Evolutionary conservation across 2,888 invertebrate genomes (phyloP).

Genomic region (Orchesellides sinensis): DNA sequence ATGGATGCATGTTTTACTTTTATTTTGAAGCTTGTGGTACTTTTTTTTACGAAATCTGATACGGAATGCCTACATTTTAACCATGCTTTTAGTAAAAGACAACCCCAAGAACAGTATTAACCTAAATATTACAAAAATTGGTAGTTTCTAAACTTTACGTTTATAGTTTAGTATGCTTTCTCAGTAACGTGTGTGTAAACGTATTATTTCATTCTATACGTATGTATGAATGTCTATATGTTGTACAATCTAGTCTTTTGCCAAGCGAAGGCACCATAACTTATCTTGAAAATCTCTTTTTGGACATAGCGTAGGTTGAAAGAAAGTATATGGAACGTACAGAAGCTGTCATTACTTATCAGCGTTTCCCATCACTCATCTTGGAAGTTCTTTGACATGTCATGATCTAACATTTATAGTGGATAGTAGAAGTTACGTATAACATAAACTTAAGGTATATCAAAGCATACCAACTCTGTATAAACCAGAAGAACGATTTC

Average conservation of each 20-base stretch:
- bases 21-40: background rate
- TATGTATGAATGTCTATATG: too few species aligned
- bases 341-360: slow-evolving; percentile 20
- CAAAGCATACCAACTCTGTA: background rate
- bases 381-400: slow-evolving; percentile 27
- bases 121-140: slow-evolving; percentile 21
- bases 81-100: too few species aligned
- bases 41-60: background rate
- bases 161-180: background rate
- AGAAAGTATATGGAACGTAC: background rate
- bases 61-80: background rate
- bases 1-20: slow-evolving; percentile 10
- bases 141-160: background rate
- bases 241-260: background rate
- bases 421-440: background rate
- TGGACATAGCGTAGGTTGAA: slow-evolving; percentile 18
- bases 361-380: slow-evolving; percentile 37
- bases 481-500: background rate
- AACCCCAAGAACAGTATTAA: background rate
- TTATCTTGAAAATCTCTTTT: slow-evolving; percentile 29
- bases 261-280: slow-evolving; percentile 27
- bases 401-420: background rate
- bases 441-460: too few species aligned
- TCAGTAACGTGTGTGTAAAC: too few species aligned
- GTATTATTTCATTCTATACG: too few species aligned